Base-by-base conservation (phyloP, 2,797 vertebrate species). In the Pristis pectinata region DNA sequence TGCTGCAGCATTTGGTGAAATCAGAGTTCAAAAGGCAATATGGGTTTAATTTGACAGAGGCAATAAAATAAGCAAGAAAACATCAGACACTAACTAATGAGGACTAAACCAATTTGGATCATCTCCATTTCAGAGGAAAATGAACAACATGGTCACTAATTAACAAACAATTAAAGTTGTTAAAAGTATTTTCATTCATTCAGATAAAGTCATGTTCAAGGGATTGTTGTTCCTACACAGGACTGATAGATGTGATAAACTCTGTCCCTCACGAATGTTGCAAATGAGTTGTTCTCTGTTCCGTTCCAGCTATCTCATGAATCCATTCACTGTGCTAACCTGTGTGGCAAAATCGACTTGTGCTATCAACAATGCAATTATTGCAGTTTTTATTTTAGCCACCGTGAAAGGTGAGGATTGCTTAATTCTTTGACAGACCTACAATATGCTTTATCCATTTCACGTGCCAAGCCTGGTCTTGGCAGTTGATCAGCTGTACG, bases 321-420 rank as follows among this genome's bases (percentile, higher is more conserved):
- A 99, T 97, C 99, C 99, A 13, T 99, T 99, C 96, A 98, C 98
- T 93, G 97, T 99, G 96, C 97, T 99, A 95, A 99, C 98, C 95
- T 99, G 99, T 95, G 98, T 99, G 61, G 99, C 99, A 95, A 99
- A 99, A 97, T 99, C 98, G 0, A 99, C 99, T 59, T 99, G 98
- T 0, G 97, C 98, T 94, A 98, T 99, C 96, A 99, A 99, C 97
- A 99, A 99, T 85, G 96, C 98, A 2, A 95, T 99, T 95, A 97
- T 98, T 80, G 97, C 98, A 11, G 97, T 99, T 96, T 99, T 99
- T 97, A 97, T 99, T 97, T 97, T 99, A 96, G 95, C 97, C 56
- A 99, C 99, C 0, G 97, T 99, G 77, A 99, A 98, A 98, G 99
- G 99, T 99, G 96, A 96, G 2, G 0, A n/a, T 27, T 19, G 37